Percentiles rank a stretch among this genome's conserved stretches.
These are phyloP conservation scores for Phyllostomus discolor DNA, from an alignment of 2,113 vertebrate species.

Conservation along the genomic window DNA sequence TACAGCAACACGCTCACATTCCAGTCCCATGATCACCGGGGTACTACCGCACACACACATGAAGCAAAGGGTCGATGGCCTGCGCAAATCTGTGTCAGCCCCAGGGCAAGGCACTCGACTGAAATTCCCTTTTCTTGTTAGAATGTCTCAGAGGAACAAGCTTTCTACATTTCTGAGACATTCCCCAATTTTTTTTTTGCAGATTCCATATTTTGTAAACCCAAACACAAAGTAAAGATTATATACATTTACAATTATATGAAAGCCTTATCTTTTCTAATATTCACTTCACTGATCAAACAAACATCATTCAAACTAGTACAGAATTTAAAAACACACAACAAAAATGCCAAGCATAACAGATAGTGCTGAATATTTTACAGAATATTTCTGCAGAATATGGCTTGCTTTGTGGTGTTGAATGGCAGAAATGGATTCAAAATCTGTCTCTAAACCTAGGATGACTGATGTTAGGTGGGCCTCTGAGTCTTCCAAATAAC, in stretches of 20 bases:
- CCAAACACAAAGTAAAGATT: not conserved
- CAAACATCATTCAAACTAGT: not conserved
- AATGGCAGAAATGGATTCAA: not conserved
- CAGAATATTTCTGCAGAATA: no score
- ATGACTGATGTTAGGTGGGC: not conserved
- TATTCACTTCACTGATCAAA: not conserved
- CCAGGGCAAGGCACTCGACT: not conserved
- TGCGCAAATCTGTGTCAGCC: not conserved
- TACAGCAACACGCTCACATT: not conserved
- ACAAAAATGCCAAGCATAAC: not conserved
- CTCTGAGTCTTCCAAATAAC: not conserved
- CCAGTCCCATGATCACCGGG: not conserved
- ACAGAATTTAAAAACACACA: not conserved
- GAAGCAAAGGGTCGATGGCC: not conserved
- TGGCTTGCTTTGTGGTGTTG: not conserved
- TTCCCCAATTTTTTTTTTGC: not conserved
- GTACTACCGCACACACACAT: not conserved
- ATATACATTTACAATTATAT: not conserved
- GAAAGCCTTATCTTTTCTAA: not conserved
- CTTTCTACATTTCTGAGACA: not conserved
- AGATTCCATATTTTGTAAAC: not conserved
- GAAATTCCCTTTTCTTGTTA: not conserved
- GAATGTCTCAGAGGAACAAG: not conserved
- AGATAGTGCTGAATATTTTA: not conserved
- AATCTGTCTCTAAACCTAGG: not conserved